These are phyloP conservation scores for Helleia helle DNA, from an alignment of 2,888 invertebrate species.

Conservation along the genomic window DNA sequence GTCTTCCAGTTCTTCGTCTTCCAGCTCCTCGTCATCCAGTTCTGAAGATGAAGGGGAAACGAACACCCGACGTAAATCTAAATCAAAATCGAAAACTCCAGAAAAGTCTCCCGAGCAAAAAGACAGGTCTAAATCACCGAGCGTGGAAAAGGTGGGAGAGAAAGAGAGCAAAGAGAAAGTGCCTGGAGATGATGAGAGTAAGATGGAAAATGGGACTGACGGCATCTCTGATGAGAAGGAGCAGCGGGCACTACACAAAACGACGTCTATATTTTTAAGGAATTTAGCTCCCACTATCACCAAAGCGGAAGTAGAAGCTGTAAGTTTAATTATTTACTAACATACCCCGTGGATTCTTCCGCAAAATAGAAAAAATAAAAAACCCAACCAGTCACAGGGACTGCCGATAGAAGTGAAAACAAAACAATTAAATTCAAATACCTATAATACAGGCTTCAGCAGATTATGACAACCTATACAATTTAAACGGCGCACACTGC, in stretches of 20 bases:
- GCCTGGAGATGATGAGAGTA: constrained; percentile 37
- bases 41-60: constrained; percentile 65
- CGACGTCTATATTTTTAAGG: constrained; percentile 96
- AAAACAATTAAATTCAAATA: no score
- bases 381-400: no score
- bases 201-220: constrained; percentile 69
- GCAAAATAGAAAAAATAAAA: no score
- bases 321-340: constrained; percentile 68
- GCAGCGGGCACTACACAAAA: constrained; percentile 90
- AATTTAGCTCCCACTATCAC: constrained; percentile 97
- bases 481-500: no score
- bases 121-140: constrained; percentile 48
- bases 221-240: constrained; percentile 57
- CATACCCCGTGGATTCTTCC: no score
- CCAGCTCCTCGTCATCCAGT: constrained; percentile 66
- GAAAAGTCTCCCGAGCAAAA: constrained; percentile 50
- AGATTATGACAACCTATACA: no score
- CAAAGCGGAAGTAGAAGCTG: constrained; percentile 95
- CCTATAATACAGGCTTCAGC: no score
- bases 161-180: constrained; percentile 47
- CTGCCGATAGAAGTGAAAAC: no score
- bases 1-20: constrained; percentile 66
- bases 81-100: constrained; percentile 44
- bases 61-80: constrained; percentile 46
- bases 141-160: constrained; percentile 36